Evolutionary conservation across 2,113 vertebrate species (phyloP).

Genomic region (Fukomys damarensis): DNA sequence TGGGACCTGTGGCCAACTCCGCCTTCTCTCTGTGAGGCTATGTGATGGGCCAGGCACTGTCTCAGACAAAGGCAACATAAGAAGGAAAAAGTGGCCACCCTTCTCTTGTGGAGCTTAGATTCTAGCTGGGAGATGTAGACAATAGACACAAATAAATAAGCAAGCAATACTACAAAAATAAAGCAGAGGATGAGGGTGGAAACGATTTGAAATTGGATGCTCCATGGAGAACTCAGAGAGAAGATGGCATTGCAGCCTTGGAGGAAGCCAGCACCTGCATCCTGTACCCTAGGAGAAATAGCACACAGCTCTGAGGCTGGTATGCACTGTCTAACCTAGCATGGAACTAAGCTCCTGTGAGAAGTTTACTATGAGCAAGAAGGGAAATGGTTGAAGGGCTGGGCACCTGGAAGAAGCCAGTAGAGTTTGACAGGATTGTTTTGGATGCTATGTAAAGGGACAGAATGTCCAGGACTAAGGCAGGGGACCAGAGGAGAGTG

Average conservation of each 20-base stretch:
- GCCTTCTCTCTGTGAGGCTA: neutral
- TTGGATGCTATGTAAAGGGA: neutral
- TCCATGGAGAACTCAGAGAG: neutral
- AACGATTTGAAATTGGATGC: neutral
- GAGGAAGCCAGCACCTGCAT: neutral
- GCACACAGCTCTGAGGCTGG: rapidly evolving
- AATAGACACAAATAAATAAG: neutral
- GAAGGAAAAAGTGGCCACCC: neutral
- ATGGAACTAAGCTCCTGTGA: neutral
- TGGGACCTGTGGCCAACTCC: neutral
- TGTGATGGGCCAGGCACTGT: neutral
- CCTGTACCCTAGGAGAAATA: neutral
- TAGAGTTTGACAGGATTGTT: neutral
- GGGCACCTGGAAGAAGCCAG: neutral
- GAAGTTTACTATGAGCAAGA: neutral
- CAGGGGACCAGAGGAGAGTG: no score
- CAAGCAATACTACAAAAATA: neutral
- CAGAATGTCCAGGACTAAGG: neutral
- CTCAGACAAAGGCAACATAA: neutral
- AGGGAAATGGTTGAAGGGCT: neutral
- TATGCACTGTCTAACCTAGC: neutral
- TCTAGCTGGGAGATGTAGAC: neutral
- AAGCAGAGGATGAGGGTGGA: neutral
- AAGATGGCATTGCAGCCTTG: neutral
- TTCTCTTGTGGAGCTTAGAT: neutral